A percentile compares a stretch with the other conserved stretches of the same genome.
These are phyloP conservation scores for Gallinago solitaria DNA, from an alignment of 2,797 vertebrate species.

Conservation along the genomic window DNA sequence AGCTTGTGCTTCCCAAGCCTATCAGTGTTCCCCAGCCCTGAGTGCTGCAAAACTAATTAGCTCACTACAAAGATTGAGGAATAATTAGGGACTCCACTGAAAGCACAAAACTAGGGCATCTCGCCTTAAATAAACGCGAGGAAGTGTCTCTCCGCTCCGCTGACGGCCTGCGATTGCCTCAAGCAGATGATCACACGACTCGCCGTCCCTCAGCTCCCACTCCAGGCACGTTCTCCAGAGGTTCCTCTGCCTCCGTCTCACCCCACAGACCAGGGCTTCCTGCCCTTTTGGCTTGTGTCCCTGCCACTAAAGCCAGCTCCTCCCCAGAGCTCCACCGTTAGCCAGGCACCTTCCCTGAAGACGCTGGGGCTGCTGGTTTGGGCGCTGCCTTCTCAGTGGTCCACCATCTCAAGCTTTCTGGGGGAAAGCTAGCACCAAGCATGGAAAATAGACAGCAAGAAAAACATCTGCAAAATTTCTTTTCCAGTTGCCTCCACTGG, in stretches of 20 bases:
- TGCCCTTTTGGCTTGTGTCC: neutral
- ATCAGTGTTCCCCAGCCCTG: constrained; percentile 37
- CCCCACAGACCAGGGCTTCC: neutral
- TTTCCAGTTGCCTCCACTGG: neutral
- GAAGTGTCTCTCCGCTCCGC: neutral
- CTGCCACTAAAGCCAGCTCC: neutral
- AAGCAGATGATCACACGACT: neutral
- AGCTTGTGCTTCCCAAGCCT: constrained; percentile 23
- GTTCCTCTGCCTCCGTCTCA: neutral
- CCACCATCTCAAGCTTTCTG: neutral
- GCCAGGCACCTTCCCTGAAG: neutral
- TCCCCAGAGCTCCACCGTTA: neutral
- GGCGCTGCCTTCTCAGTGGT: neutral
- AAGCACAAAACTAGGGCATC: constrained; percentile 67
- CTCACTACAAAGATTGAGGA: constrained; percentile 37
- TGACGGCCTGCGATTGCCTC: neutral
- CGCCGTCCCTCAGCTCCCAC: neutral
- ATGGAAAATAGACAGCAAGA: neutral
- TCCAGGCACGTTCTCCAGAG: neutral
- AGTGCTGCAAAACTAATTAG: constrained; percentile 64
- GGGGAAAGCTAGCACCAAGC: neutral
- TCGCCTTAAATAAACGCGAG: constrained; percentile 18
- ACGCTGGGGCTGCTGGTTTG: neutral
- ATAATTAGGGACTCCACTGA: constrained; percentile 68
- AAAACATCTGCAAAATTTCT: neutral